Evolutionary conservation across 2,797 vertebrate species (phyloP).

Genomic region (Poliocrania exsul): DNA sequence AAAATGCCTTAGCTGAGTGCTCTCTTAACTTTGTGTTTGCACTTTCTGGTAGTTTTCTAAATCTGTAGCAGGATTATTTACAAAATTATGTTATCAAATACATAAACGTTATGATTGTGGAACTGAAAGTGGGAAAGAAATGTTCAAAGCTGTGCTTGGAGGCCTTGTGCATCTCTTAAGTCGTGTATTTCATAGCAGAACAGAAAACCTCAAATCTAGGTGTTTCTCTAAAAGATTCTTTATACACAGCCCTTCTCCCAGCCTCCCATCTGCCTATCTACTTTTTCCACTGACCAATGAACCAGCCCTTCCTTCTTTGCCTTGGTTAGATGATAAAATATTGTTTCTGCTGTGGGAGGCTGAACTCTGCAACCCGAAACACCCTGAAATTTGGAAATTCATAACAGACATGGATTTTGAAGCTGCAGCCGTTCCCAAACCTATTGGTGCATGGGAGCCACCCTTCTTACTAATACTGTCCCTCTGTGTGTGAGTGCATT

Average conservation of each 20-base stretch:
- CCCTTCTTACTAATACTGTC: neutral
- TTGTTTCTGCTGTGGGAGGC: neutral
- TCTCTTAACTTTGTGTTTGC: neutral
- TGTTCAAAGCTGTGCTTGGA: neutral
- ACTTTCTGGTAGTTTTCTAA: neutral
- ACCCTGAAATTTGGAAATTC: constrained; percentile 38
- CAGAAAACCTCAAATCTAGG: neutral
- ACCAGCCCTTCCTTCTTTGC: neutral
- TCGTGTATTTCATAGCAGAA: neutral
- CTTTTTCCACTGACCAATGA: neutral
- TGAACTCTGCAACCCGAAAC: neutral
- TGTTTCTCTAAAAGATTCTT: neutral
- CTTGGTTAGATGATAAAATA: constrained; percentile 27
- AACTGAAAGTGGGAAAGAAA: neutral
- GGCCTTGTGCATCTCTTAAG: fast-evolving
- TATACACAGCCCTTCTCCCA: neutral
- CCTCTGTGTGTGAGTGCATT: fast-evolving
- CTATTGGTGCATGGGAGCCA: neutral
- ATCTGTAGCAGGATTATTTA: neutral
- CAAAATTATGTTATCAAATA: neutral
- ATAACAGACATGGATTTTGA: constrained; percentile 1
- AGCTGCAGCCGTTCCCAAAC: neutral
- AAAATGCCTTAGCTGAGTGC: neutral
- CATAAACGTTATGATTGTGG: neutral
- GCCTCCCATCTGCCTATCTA: neutral